Base-by-base conservation (phyloP, 2,113 vertebrate species). In the Ameiurus melas region DNA sequence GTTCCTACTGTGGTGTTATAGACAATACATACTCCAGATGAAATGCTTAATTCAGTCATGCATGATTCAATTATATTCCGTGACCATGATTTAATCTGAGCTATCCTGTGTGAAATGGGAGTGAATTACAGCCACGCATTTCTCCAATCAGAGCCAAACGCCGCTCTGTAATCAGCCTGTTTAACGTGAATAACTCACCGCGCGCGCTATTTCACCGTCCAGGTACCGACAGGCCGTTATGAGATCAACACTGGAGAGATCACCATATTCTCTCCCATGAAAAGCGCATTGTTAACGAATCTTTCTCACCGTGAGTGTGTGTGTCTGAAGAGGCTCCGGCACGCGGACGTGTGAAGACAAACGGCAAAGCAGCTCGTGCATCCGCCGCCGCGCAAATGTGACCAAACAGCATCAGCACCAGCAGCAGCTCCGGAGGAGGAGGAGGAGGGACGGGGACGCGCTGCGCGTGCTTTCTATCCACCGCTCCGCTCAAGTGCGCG, bases 381-480 rank as follows among this genome's bases (percentile, higher is more conserved):
- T 83, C 57, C 22, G 19, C 83, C 66, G 83, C 66, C 64, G 60
- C 83, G 47, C 64, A 85, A 70, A 85, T 53, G 64, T 70, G 83
- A 71, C 83, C 25, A 55, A 70, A 55, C 83, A 83, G 80, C 80
- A 85, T 85, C 83, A 85, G 62, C 66, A 85, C 27, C 83, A 70
- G 83, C 62, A 83, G 57, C 58, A 43, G 81, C 39, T 60, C 57
- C 33, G 19, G 57, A 30, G 77, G 39, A 60, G 19, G 17, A 82
- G 55, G 12, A 22, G 20, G 20, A 83, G 36, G 47, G 22, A 9
- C 80, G 57, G 57, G 64, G 17, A 3, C 64, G 83, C 83, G 83
- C 64, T 70, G 83, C 62, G 83, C 60, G 83, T 58, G 79, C 79
- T 36, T 57, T 36, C n/a, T 12, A 17, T 55, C 47, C 51, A 6